phyloP scores from a whole-genome alignment of 2,888 invertebrate genomes.

The Corythucha ciliata region DNA sequence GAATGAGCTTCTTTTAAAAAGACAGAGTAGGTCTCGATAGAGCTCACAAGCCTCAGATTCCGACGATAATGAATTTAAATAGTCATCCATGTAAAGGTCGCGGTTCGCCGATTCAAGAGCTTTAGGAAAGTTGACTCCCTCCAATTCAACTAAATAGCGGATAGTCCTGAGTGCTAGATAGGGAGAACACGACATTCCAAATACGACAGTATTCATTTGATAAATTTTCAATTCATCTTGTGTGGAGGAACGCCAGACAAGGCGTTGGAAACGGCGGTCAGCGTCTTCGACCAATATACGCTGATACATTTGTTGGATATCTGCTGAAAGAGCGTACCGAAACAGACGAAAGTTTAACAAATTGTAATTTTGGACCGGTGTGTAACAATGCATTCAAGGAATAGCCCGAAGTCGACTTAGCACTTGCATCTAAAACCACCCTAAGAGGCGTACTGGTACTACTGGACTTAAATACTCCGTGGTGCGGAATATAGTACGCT shows the following conservation, averaged over 20 bases:
- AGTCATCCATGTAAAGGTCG: conserved; percentile 18
- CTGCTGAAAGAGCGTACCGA: neutral
- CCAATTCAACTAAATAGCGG: neutral
- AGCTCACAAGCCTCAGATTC: conserved; percentile 6
- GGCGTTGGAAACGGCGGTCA: neutral
- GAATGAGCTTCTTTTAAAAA: conserved; percentile 18
- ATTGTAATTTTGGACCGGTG: too few relatives aligned
- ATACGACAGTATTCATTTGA: conserved; percentile 4
- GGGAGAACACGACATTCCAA: conserved; percentile 4
- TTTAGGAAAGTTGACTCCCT: neutral
- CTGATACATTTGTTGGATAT: neutral
- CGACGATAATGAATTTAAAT: conserved; percentile 1
- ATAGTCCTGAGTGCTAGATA: conserved; percentile 5
- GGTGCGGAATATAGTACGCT: conserved; percentile 12
- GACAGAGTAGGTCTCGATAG: conserved; percentile 3
- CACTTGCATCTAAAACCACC: conserved; percentile 7
- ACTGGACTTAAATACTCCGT: conserved; percentile 5
- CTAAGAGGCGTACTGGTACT: conserved; percentile 4
- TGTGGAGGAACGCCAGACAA: neutral
- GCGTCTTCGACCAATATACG: neutral
- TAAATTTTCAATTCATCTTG: neutral
- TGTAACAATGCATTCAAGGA: conserved; percentile 4
- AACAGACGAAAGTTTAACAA: conserved; percentile 3
- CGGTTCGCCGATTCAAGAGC: neutral
- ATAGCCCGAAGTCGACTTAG: neutral